Evolutionary conservation across 2,113 vertebrate species (phyloP).

Genomic region (Mus pahari): DNA sequence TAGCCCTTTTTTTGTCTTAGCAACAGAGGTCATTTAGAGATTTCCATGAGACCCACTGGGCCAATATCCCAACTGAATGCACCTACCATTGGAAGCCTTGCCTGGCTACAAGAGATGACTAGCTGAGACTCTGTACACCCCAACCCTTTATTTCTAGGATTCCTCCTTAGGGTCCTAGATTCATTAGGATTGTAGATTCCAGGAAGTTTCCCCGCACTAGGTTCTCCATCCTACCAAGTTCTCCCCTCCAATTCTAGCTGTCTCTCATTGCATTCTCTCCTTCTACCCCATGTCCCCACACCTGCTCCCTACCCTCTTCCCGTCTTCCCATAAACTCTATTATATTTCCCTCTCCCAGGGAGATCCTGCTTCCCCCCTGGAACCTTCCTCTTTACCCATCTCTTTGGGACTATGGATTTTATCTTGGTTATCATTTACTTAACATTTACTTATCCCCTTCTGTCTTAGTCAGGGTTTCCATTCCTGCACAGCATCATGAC

Average conservation of each 20-base stretch:
- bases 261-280: neutral
- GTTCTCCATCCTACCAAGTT: neutral
- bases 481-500: too few relatives aligned
- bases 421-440: neutral
- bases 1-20: neutral
- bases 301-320: neutral
- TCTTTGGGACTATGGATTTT: neutral
- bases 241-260: neutral
- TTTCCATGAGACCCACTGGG: neutral
- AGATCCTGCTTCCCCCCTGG: neutral
- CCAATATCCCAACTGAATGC: too few relatives aligned
- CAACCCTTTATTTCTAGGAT: neutral
- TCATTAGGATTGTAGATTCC: neutral
- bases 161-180: neutral
- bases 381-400: neutral
- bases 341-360: neutral
- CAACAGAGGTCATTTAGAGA: neutral
- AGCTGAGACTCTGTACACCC: neutral
- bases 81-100: neutral
- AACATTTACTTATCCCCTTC: neutral
- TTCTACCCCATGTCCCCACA: neutral
- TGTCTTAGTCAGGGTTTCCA: too few relatives aligned
- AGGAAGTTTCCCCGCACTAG: neutral
- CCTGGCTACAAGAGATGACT: neutral
- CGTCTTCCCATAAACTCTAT: neutral